phyloP scores from a whole-genome alignment of 2,113 vertebrate species.

The Phylloscopus trochiloides region DNA sequence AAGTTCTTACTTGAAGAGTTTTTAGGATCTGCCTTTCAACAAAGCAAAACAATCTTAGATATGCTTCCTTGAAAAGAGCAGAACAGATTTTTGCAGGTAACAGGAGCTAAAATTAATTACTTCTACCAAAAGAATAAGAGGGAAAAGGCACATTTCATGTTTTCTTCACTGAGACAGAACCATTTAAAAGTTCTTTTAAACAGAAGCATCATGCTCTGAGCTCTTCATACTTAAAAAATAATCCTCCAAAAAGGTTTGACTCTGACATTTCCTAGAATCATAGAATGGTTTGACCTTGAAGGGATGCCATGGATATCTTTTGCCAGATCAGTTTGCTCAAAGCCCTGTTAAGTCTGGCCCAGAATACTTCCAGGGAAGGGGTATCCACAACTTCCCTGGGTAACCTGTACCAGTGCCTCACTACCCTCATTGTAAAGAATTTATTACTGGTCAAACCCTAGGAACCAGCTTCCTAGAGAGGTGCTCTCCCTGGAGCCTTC shows the following conservation, averaged over 20 bases:
- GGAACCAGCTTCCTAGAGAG: not conserved
- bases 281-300: not conserved
- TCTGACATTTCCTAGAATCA: not conserved
- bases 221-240: not conserved
- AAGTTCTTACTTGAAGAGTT: not conserved
- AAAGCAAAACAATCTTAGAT: not conserved
- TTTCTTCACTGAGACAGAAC: not conserved
- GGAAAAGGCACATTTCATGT: not conserved
- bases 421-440: not conserved
- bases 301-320: not conserved
- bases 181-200: not conserved
- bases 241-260: not conserved
- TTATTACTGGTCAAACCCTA: not conserved
- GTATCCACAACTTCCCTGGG: not conserved
- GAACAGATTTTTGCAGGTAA: not conserved
- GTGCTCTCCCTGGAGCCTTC: not conserved
- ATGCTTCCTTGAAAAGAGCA: not conserved
- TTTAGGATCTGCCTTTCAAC: not conserved
- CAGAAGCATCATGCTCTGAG: not conserved
- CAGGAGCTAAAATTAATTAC: not conserved
- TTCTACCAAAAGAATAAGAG: not conserved
- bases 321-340: not conserved
- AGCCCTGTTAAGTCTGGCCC: not conserved
- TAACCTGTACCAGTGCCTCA: not conserved
- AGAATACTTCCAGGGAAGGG: not conserved